Evolutionary conservation across 1,140 invertebrate genomes (phyloP).

Genomic region (Drosophila pandora): DNA sequence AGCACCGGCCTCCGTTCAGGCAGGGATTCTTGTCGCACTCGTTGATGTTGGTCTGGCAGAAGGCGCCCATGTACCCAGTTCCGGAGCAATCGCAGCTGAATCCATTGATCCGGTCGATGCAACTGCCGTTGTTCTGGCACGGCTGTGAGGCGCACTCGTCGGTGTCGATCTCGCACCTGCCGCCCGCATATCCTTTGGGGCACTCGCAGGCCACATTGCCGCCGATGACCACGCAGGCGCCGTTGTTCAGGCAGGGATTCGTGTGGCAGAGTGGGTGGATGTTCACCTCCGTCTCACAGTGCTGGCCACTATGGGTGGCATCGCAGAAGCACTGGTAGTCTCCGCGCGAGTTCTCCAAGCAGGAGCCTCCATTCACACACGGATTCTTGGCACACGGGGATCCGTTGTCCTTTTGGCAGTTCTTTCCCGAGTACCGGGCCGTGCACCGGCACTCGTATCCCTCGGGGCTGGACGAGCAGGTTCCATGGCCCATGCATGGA

Average conservation of each 20-base stretch:
- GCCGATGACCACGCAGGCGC: slow-evolving; percentile 86
- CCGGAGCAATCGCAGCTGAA: slow-evolving; percentile 90
- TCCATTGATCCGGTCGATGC: slow-evolving; percentile 90
- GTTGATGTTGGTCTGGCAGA: slow-evolving; percentile 93
- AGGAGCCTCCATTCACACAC: slow-evolving; percentile 91
- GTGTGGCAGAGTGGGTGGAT: slow-evolving; percentile 89
- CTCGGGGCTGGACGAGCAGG: slow-evolving; percentile 89
- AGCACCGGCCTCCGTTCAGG: slow-evolving; percentile 90
- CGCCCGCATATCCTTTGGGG: slow-evolving; percentile 87
- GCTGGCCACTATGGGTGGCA: slow-evolving; percentile 88
- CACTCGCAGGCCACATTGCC: slow-evolving; percentile 87
- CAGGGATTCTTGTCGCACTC: slow-evolving; percentile 92
- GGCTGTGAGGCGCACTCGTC: slow-evolving; percentile 90
- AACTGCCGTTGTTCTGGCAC: slow-evolving; percentile 93
- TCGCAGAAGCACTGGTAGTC: slow-evolving; percentile 91
- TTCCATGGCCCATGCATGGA: slow-evolving; percentile 92
- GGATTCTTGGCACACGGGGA: slow-evolving; percentile 88
- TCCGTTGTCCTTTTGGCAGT: slow-evolving; percentile 92
- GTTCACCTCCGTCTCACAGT: slow-evolving; percentile 91
- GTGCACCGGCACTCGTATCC: slow-evolving; percentile 92
- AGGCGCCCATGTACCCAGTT: slow-evolving; percentile 90
- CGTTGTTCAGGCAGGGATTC: slow-evolving; percentile 90
- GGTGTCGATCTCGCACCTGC: slow-evolving; percentile 88
- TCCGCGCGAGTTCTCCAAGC: slow-evolving; percentile 89
- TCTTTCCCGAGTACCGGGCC: slow-evolving; percentile 91